Evolutionary conservation across 2,888 invertebrate species (phyloP).

Genomic region (Nowickia ferox): DNA sequence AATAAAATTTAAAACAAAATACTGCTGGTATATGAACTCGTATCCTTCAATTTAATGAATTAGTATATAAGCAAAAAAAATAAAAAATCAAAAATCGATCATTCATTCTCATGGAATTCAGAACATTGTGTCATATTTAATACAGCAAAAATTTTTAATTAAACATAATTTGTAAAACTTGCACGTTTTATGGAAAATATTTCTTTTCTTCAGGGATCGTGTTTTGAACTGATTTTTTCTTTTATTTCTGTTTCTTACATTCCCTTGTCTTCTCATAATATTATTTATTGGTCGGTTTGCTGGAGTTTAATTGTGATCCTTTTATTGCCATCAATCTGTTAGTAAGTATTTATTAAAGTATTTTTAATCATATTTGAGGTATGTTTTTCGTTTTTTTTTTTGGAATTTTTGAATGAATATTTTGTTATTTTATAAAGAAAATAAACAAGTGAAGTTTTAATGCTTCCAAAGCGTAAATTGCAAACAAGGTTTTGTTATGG

Average conservation of each 20-base stretch:
- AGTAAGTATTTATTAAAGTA: conserved; percentile 68
- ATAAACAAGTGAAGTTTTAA: background rate
- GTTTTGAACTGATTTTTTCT: conserved; percentile 60
- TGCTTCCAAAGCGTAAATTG: too few species aligned
- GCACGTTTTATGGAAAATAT: conserved; percentile 77
- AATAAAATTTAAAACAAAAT: conserved; percentile 48
- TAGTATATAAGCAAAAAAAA: conserved; percentile 23
- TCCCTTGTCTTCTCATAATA: conserved; percentile 42
- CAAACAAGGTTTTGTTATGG: background rate
- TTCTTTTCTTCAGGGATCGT: conserved; percentile 50
- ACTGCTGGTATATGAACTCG: conserved; percentile 37
- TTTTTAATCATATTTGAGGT: conserved; percentile 60
- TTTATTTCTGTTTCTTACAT: background rate
- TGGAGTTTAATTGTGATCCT: conserved; percentile 70
- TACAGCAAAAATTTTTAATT: conserved; percentile 83
- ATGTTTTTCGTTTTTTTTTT: background rate
- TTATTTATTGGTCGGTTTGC: conserved; percentile 48
- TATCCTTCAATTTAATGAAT: conserved; percentile 63
- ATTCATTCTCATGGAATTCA: conserved; percentile 80
- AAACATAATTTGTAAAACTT: conserved; percentile 83
- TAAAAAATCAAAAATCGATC: conserved; percentile 69
- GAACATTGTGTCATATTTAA: conserved; percentile 83
- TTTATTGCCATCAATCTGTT: conserved; percentile 72
- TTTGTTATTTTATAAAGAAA: conserved; percentile 5
- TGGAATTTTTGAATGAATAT: conserved; percentile 22